phyloP scores from a whole-genome alignment of 2,797 vertebrate genomes.

The Urosaurus nigricauda region DNA sequence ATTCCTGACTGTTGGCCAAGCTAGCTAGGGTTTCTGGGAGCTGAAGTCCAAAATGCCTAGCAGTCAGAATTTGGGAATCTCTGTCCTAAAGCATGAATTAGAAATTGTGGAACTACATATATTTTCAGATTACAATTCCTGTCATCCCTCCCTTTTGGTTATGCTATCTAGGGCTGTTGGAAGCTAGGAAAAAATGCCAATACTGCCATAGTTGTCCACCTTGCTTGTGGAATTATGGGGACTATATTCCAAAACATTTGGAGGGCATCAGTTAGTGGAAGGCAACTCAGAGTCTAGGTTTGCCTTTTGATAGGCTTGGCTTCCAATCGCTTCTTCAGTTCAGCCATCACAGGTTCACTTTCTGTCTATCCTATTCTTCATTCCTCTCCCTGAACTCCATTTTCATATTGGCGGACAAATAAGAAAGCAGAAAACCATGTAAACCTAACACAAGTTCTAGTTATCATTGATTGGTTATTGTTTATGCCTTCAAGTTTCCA shows the following conservation, averaged over 20 bases:
- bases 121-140: no score
- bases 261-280: background rate
- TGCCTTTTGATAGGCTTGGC: background rate
- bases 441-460: background rate
- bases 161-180: no score
- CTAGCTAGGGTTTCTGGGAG: no score
- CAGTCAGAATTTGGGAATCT: no score
- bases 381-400: background rate
- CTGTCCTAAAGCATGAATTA: no score
- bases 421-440: background rate
- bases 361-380: background rate
- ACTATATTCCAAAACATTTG: background rate
- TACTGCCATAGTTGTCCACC: background rate
- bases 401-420: background rate
- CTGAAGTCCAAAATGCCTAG: no score
- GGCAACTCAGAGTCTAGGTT: background rate
- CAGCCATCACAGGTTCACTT: background rate
- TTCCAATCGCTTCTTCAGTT: background rate
- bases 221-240: background rate
- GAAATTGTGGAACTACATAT: no score
- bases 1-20: background rate
- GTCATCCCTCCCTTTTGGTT: no score
- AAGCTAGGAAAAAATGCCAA: no score
- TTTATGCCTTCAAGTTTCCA: no score
- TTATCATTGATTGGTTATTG: background rate